Evolutionary conservation across 2,113 vertebrate genomes (phyloP).

Genomic region (Microtus pennsylvanicus): DNA sequence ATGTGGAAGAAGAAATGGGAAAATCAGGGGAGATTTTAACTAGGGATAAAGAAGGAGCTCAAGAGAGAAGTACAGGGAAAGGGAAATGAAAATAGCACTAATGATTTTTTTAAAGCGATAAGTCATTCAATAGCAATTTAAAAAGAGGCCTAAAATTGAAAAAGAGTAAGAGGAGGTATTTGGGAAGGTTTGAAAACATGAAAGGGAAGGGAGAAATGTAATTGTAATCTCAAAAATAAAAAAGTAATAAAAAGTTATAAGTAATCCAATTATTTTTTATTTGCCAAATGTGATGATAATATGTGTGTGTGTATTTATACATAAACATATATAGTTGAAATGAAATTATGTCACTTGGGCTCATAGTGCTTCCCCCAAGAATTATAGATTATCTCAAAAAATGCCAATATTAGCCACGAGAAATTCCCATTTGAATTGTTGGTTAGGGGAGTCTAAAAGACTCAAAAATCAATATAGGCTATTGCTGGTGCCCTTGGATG

Average conservation of each 20-base stretch:
- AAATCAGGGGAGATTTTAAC: neutral
- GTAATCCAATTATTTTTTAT: neutral
- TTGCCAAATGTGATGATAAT: neutral
- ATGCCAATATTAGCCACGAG: neutral
- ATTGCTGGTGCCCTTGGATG: neutral
- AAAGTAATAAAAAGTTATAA: neutral
- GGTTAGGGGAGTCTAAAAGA: neutral
- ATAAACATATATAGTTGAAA: neutral
- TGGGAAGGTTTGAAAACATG: neutral
- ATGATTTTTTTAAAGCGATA: neutral
- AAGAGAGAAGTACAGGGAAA: neutral
- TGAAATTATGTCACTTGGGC: neutral
- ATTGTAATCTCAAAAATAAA: neutral
- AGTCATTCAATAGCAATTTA: neutral
- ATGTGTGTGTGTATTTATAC: neutral
- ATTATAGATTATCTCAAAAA: neutral
- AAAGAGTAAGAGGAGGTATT: neutral
- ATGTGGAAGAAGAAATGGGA: neutral
- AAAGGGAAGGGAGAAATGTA: neutral
- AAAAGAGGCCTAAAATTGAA: neutral
- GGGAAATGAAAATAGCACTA: neutral
- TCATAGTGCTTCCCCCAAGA: neutral
- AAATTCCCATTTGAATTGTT: neutral
- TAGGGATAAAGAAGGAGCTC: neutral
- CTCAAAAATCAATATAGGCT: neutral